These are phyloP conservation scores for Lasius fuliginosus DNA, from an alignment of 2,888 invertebrate species.

Conservation along the genomic window DNA sequence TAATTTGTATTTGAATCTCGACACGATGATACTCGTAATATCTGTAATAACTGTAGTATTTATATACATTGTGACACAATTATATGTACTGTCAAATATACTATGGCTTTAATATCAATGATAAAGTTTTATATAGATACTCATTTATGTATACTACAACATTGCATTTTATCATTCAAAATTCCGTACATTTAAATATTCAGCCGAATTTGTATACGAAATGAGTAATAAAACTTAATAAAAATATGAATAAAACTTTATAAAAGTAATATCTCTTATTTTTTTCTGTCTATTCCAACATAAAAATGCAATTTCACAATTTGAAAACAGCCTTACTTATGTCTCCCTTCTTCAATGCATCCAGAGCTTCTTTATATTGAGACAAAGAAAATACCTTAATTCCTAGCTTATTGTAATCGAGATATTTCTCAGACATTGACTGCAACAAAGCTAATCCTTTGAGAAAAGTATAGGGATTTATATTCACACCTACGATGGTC, in stretches of 20 bases:
- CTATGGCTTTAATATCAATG: not conserved
- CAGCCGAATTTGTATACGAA: constrained; percentile 11
- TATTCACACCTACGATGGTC: constrained; percentile 89
- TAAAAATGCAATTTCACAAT: constrained; percentile 73
- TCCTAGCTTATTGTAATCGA: constrained; percentile 89
- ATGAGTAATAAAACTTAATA: constrained; percentile 34
- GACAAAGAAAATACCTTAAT: constrained; percentile 88
- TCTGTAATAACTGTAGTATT: constrained; percentile 27
- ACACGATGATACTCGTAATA: constrained; percentile 34
- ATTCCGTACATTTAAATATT: constrained; percentile 11
- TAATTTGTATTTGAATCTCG: constrained; percentile 70
- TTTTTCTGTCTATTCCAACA: not conserved
- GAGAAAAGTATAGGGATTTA: constrained; percentile 90
- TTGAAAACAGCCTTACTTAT: constrained; percentile 90
- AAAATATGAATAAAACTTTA: constrained; percentile 14
- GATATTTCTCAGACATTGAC: constrained; percentile 89
- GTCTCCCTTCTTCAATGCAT: constrained; percentile 87
- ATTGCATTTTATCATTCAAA: constrained; percentile 31
- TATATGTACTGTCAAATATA: constrained; percentile 2
- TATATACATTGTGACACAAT: constrained; percentile 10
- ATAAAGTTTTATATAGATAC: constrained; percentile 19
- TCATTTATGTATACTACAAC: not conserved
- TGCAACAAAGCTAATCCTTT: constrained; percentile 89
- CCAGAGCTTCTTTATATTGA: constrained; percentile 88
- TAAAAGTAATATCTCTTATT: not conserved